These are phyloP conservation scores for Perognathus longimembris DNA, from an alignment of 2,113 vertebrate genomes.

Conservation along the genomic window DNA sequence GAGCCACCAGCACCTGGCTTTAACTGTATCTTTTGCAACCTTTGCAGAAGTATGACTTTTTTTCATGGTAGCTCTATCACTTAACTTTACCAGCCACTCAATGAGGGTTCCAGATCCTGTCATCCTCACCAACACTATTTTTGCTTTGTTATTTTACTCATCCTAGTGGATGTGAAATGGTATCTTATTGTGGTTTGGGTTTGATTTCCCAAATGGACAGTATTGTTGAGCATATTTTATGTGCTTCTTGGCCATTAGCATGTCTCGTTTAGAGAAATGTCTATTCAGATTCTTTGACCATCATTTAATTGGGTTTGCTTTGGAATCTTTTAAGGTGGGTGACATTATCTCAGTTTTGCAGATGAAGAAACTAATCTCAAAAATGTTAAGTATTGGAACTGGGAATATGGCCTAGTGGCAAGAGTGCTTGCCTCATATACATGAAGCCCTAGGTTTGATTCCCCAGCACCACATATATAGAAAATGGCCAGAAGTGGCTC, in stretches of 20 bases:
- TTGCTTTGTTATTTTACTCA: neutral
- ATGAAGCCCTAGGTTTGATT: too few relatives aligned
- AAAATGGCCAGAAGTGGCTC: too few relatives aligned
- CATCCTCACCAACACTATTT: neutral
- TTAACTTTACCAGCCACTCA: neutral
- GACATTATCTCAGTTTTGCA: conserved; percentile 1
- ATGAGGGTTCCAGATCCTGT: neutral
- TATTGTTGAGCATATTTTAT: conserved; percentile 1
- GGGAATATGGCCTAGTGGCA: too few relatives aligned
- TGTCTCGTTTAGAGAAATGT: conserved; percentile 45
- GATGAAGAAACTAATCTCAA: conserved; percentile 44
- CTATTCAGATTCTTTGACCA: neutral
- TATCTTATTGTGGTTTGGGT: conserved; percentile 9
- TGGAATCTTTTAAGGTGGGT: conserved; percentile 35
- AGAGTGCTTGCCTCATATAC: too few relatives aligned
- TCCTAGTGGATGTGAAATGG: neutral
- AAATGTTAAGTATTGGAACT: conserved; percentile 51
- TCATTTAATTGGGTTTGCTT: conserved; percentile 31
- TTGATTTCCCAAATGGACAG: conserved; percentile 8
- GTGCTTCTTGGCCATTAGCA: conserved; percentile 17
- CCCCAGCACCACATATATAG: too few relatives aligned
- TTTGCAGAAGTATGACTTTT: neutral
- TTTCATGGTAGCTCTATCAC: neutral
- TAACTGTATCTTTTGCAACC: neutral
- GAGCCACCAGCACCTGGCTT: too few relatives aligned